Percentiles rank a stretch among this genome's conserved stretches.
phyloP scores from a whole-genome alignment of 2,888 invertebrate species.

The Chouioia cunea region DNA sequence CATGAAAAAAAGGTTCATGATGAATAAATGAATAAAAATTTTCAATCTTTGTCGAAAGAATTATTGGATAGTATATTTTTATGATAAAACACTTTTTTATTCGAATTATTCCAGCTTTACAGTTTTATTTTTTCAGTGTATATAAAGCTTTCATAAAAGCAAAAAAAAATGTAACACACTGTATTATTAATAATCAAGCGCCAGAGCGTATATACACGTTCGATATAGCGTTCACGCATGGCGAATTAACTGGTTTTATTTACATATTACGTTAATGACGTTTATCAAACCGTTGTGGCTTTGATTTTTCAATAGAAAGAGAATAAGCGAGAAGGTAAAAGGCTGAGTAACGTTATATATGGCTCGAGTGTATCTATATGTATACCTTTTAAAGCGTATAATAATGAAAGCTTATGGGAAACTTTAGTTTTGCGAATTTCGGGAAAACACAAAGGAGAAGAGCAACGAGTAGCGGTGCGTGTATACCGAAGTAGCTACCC shows the following conservation, averaged over 20 bases:
- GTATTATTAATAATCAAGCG: slow-evolving; percentile 36
- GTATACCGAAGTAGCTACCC: not conserved
- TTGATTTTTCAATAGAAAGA: slow-evolving; percentile 19
- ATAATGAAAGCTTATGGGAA: slow-evolving; percentile 44
- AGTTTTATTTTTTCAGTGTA: too few species aligned
- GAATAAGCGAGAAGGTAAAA: slow-evolving; percentile 12
- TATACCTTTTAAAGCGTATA: slow-evolving; percentile 26
- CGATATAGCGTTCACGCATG: not conserved
- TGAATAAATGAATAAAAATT: too few species aligned
- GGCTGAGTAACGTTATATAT: slow-evolving; percentile 6
- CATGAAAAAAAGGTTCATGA: too few species aligned
- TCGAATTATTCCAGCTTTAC: too few species aligned
- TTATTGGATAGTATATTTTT: too few species aligned
- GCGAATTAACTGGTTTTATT: slow-evolving; percentile 46
- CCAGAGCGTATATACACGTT: slow-evolving; percentile 29
- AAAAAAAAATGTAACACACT: not conserved
- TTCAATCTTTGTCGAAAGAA: too few species aligned
- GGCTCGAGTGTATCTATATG: too few species aligned
- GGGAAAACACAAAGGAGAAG: slow-evolving; percentile 29
- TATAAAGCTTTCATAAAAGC: too few species aligned
- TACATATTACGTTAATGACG: slow-evolving; percentile 44
- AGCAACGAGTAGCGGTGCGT: not conserved
- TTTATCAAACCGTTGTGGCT: slow-evolving; percentile 36
- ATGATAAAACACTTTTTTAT: too few species aligned
- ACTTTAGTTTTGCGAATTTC: slow-evolving; percentile 41